Percentiles rank a stretch among this genome's conserved stretches.
phyloP scores from a whole-genome alignment of 2,888 invertebrate genomes.

The Autographa gamma region DNA sequence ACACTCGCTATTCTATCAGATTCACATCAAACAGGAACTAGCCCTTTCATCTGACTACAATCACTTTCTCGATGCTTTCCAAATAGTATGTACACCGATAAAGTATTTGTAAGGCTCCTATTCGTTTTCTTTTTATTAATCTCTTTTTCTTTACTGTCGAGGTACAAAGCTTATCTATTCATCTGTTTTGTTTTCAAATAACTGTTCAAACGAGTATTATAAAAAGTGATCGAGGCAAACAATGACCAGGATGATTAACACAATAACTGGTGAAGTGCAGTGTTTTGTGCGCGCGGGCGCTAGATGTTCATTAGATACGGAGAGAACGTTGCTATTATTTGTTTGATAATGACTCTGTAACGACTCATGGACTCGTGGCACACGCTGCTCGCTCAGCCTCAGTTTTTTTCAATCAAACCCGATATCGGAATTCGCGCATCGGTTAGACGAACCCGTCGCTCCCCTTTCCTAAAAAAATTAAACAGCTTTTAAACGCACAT shows the following conservation, averaged over 20 bases:
- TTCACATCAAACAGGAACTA: conserved; percentile 58
- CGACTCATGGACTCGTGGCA: conserved; percentile 61
- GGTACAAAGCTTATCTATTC: conserved; percentile 25
- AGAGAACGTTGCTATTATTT: conserved; percentile 31
- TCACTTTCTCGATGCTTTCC: conserved; percentile 30
- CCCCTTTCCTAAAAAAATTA: conserved; percentile 86
- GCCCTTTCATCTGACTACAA: conserved; percentile 56
- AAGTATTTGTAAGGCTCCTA: conserved; percentile 18
- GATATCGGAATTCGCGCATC: conserved; percentile 87
- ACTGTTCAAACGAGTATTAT: conserved; percentile 25
- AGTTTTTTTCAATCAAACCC: conserved; percentile 77
- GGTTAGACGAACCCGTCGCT: conserved; percentile 82
- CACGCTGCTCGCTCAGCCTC: conserved; percentile 60
- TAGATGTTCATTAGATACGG: conserved; percentile 41
- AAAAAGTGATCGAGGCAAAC: conserved; percentile 35
- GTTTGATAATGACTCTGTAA: conserved; percentile 57
- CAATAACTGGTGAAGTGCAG: conserved; percentile 19
- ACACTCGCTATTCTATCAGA: conserved; percentile 45
- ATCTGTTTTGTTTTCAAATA: conserved; percentile 35
- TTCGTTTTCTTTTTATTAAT: conserved; percentile 32
- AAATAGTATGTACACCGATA: conserved; percentile 14
- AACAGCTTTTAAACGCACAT: conserved; percentile 88
- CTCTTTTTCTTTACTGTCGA: not conserved
- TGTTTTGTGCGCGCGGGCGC: conserved; percentile 22
- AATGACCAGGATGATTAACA: conserved; percentile 49